A percentile compares a stretch with the other conserved stretches of the same genome.
Conservation (phyloP, 2,888 invertebrate species). For the Drosophila mimica region DNA sequence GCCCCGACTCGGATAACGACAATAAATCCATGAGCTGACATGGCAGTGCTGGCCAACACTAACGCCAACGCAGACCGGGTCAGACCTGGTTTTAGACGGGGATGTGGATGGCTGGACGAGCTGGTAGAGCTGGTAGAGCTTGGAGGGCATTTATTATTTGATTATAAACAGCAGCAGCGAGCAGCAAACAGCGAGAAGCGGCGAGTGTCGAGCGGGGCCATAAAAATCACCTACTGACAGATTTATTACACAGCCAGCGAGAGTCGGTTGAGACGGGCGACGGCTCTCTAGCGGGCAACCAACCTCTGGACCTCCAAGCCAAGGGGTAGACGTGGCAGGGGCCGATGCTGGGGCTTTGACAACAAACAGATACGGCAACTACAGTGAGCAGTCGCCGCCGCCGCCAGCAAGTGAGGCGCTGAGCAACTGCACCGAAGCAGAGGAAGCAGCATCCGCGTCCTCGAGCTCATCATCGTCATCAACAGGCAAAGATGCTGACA, state of each 20-base stretch:
- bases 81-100: slow-evolving; percentile 24
- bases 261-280: slow-evolving; percentile 39
- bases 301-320: slow-evolving; percentile 34
- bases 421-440: slow-evolving; percentile 33
- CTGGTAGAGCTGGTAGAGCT: slow-evolving; percentile 44
- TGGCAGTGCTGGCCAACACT: slow-evolving; percentile 18
- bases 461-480: slow-evolving; percentile 74
- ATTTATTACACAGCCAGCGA: slow-evolving; percentile 81
- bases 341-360: slow-evolving; percentile 61
- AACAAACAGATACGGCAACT: slow-evolving; percentile 75
- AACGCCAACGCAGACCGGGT: slow-evolving; percentile 63
- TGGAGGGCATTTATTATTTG: slow-evolving; percentile 78
- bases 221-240: slow-evolving; percentile 83
- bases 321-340: neutral
- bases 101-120: slow-evolving; percentile 31
- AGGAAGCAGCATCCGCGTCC: slow-evolving; percentile 50
- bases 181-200: slow-evolving; percentile 56
- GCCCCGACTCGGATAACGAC: slow-evolving; percentile 61
- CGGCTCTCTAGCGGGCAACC: slow-evolving; percentile 40
- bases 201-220: slow-evolving; percentile 74
- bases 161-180: slow-evolving; percentile 73
- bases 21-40: slow-evolving; percentile 70
- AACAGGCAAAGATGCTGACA: slow-evolving; percentile 80
- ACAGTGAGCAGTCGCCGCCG: slow-evolving; percentile 33
- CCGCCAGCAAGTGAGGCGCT: slow-evolving; percentile 12